Conservation (phyloP, 1,140 invertebrate genomes). For the Orchestia grillus region DNA sequence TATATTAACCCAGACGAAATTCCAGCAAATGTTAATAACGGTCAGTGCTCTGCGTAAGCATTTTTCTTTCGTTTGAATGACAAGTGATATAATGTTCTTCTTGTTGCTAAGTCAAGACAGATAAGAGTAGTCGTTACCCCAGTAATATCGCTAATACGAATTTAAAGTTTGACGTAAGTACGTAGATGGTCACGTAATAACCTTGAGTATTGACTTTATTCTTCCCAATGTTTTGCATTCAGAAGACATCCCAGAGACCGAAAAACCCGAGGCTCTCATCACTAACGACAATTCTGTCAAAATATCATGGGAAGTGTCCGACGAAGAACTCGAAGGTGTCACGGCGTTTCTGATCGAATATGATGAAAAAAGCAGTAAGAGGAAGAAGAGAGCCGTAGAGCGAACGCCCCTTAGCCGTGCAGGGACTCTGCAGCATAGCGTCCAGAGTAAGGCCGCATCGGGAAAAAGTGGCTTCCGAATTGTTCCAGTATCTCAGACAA, state of each 20-base stretch:
- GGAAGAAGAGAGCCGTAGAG: not conserved
- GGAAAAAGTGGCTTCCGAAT: not conserved
- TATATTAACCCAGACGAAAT: no score
- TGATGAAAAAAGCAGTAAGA: not conserved
- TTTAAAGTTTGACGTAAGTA: not conserved
- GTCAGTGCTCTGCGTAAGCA: no score
- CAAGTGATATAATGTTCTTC: not conserved
- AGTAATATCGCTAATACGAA: not conserved
- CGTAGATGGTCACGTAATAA: not conserved
- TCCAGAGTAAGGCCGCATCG: not conserved
- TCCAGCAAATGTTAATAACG: no score
- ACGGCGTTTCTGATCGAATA: not conserved
- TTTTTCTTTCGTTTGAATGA: not conserved
- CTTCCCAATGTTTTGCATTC: not conserved
- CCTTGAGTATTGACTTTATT: not conserved
- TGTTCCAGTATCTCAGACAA: not conserved
- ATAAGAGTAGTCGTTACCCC: not conserved
- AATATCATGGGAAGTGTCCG: not conserved
- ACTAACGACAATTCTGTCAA: not conserved
- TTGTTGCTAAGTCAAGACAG: not conserved
- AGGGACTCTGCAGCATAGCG: no score
- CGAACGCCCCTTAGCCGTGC: not conserved
- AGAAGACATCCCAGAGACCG: not conserved
- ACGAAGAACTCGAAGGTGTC: not conserved
- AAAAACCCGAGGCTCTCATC: not conserved